These are phyloP conservation scores for Centropristis striata DNA, from an alignment of 2,113 vertebrate genomes.

Conservation along the genomic window DNA sequence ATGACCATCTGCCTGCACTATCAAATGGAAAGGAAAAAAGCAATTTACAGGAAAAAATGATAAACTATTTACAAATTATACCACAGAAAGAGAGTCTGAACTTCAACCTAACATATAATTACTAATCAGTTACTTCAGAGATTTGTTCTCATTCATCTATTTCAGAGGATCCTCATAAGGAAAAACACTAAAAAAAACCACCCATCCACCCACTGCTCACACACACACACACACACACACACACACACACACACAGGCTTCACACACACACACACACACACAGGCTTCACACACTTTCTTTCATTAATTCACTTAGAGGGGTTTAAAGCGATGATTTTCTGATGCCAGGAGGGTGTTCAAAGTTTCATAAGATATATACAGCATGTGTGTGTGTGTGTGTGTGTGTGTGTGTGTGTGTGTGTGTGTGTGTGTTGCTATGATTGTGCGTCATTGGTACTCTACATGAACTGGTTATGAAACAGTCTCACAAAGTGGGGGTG, in stretches of 20 bases:
- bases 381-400: slow-evolving; percentile 21
- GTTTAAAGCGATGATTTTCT: slow-evolving; percentile 34
- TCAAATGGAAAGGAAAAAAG: too few relatives aligned
- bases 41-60: too few relatives aligned
- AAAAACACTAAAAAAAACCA: background rate
- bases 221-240: slow-evolving; percentile 13
- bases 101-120: background rate
- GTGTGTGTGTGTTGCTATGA: slow-evolving; percentile 3
- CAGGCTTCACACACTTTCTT: slow-evolving; percentile 8
- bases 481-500: slow-evolving; percentile 40
- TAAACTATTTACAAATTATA: too few relatives aligned
- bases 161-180: background rate
- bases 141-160: slow-evolving; percentile 15
- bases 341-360: slow-evolving; percentile 38
- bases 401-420: slow-evolving; percentile 4
- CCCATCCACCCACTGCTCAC: background rate
- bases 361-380: slow-evolving; percentile 37
- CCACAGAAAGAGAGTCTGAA: background rate
- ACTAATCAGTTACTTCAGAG: background rate
- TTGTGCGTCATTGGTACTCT: slow-evolving; percentile 20
- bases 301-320: slow-evolving; percentile 32
- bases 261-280: slow-evolving; percentile 16
- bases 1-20: too few relatives aligned
- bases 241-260: background rate
- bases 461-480: slow-evolving; percentile 62